Evolutionary conservation across 2,888 invertebrate species (phyloP), one percentile per base, ranked within the genome.

Genomic region (Hypsopygia costalis): DNA sequence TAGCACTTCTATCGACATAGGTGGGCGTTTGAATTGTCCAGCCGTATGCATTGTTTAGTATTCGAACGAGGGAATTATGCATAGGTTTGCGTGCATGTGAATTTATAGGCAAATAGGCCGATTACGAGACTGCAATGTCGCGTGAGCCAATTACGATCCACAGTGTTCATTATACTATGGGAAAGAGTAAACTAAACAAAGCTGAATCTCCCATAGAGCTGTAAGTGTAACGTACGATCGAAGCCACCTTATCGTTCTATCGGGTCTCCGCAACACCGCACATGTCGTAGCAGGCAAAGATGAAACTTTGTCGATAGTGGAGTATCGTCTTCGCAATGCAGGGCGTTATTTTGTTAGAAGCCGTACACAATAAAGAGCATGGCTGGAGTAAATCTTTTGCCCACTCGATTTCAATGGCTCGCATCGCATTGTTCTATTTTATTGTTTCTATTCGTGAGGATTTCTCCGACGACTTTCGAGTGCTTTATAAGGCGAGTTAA

Each of bases 141-240:
- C 57, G 51, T 57, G 46, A 58, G 72, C 69, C 76, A 77, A 79
- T 81, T 78, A 82, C 65, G 68, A 65, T 68, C 60, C 61, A 55
- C 69, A 65, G 72, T 76, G 79, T 79, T 81, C 75, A 82, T 81
- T 82, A 81, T 73, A 76, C 29, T 31, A 39, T 52, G 55, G 66
- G 60, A 62, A 68, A 70, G 66, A 62, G 58, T 60, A 61, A 70
- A 81, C 74, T 75, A 68, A 69, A 73, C 62, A 69, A 69, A 62
- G 65, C 68, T 66, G 58, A 69, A 65, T 56, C 67, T 67, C 62
- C 66, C 65, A 66, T 50, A 57, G 62, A 58, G 66, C 49, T 59
- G 39, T 76, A 75, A 77, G 72, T 73, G 70, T 72, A 71, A 85
- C 72, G 62, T 79, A 81, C 75, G 79, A 78, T 75, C 70, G 61